Conservation (phyloP, 2,888 invertebrate genomes). For the Acrocera orbiculus region DNA sequence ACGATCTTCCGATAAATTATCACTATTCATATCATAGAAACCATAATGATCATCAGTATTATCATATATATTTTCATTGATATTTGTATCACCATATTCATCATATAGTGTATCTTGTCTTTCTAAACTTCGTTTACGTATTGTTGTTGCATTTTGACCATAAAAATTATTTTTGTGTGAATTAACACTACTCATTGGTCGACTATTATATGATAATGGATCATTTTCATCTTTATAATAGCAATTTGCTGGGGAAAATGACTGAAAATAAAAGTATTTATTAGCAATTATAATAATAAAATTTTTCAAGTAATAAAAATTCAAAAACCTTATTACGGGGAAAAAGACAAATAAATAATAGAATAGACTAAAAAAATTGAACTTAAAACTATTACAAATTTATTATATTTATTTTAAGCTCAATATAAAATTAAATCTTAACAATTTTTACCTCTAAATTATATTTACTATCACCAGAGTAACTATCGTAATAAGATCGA, state of each 20-base stretch:
- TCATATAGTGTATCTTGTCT: slow-evolving; percentile 64
- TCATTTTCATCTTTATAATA: slow-evolving; percentile 36
- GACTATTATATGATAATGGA: slow-evolving; percentile 63
- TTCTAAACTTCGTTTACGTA: slow-evolving; percentile 56
- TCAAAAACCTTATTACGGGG: too few relatives aligned
- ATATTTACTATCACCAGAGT: slow-evolving; percentile 9
- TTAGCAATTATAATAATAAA: neutral
- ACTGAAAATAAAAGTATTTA: slow-evolving; percentile 15
- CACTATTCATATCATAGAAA: slow-evolving; percentile 22
- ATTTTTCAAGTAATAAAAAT: neutral
- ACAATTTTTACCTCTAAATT: slow-evolving; percentile 14
- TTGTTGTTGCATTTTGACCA: slow-evolving; percentile 16
- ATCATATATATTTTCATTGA: slow-evolving; percentile 17
- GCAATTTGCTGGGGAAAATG: slow-evolving; percentile 22
- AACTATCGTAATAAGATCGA: slow-evolving; percentile 14
- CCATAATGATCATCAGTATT: slow-evolving; percentile 8
- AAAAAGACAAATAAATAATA: too few relatives aligned
- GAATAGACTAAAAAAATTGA: too few relatives aligned
- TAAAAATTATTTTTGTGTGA: slow-evolving; percentile 15
- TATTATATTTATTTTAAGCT: neutral
- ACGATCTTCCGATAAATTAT: slow-evolving; percentile 44
- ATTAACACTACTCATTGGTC: slow-evolving; percentile 38
- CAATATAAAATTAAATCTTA: neutral
- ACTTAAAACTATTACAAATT: too few relatives aligned
- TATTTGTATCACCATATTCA: slow-evolving; percentile 21